Base-by-base conservation (phyloP, 92 coral and sea anemone genomes). In the Zoanthus sociatus region DNA sequence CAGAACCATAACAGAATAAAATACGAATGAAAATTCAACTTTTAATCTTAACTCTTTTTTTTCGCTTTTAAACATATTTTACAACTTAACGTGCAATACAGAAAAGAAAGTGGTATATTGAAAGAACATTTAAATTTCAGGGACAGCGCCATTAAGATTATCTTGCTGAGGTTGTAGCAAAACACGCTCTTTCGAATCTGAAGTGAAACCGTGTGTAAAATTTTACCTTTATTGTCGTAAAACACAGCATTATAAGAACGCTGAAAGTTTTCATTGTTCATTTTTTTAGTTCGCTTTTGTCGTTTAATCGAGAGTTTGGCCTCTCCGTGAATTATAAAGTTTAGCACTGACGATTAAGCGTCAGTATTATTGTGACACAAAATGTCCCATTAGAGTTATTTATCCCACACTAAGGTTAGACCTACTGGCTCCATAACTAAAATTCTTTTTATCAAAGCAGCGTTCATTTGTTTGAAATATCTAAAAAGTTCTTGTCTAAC, bases 401-500 rank as follows among this genome's bases (percentile, higher is more conserved):
- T 37, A 46, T 44, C 85, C 75, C 73, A 37, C 10, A 8, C 69
- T 21, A 9, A 17, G 21, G 9, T 30, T 51, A 46, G 75, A 20
- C 37, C 60, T 13, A 2, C 32, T 63, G 85, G 66, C 75, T 54
- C 63, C 85, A 81, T 21, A 15, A 46, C 44, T 5, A 13, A 33
- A 58, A 21, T 17, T 58, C 33, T 63, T 66, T 64, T 64, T 5
- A 58, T 10, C 74, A 7, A 26, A 10, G 74, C 50, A 13, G 60
- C 73, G 61, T 30, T 66, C 75, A 81, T 66, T 66, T 66, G 75
- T 8, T 70, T 21, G 45, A 69, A 64, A 30, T 50, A 21, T 20
- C 61, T 31, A 51, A 47, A 30, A 11, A 32, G 60, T 81, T 45
- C 85, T 81, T 81, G 85, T 63, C 63, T 10, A 66, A 81, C 66